Evolutionary conservation across 1,140 invertebrate species (phyloP), one percentile per base, ranked within the genome.

Genomic region (Phocides pigmalion): DNA sequence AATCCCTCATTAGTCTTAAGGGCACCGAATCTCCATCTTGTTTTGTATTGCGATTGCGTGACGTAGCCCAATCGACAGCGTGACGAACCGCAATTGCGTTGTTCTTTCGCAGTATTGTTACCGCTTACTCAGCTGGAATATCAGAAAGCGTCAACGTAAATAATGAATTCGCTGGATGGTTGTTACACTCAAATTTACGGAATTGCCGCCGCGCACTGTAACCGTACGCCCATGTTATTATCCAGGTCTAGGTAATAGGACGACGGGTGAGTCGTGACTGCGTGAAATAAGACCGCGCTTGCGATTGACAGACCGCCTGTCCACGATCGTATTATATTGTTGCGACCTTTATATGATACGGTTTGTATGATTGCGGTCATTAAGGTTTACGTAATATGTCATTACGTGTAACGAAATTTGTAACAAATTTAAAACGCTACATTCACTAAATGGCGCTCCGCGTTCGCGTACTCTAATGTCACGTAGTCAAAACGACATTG

Each of bases 351-450:
- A 47, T 65, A 59, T 62, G 49, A 64, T 64, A 72, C 22, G 54
- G 51, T 54, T 76, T 76, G 66, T 70, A 64, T 70, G 35, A 74
- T 72, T 68, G 54, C 44, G n/a, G 46, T 35, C 51, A 62, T 79
- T 79, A 70, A 65, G 62, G 67, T 74, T 76, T 54, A 50, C 35
- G 44, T 44, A 62, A 62, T 47, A 62, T 61, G 41, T 49, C 59
- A 59, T 73, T 69, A 51, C 76, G 67, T 76, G 72, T 68, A 68
- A 79, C 68, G 77, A 77, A 72, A 72, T 77, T 80, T 73, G 75
- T 74, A 59, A 22, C 54, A 70, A 50, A 69, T 76, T 72, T 64
- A 68, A 67, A 50, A 62, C 66, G 74, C 32, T 37, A 76, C 80
- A 47, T 84, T 78, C 64, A 74, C 73, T 64, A 67, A 71, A 67